Percentiles rank a stretch among this genome's conserved stretches.
Evolutionary conservation across 1,140 invertebrate species (phyloP).

Genomic region (Leguminivora glycinivorella): DNA sequence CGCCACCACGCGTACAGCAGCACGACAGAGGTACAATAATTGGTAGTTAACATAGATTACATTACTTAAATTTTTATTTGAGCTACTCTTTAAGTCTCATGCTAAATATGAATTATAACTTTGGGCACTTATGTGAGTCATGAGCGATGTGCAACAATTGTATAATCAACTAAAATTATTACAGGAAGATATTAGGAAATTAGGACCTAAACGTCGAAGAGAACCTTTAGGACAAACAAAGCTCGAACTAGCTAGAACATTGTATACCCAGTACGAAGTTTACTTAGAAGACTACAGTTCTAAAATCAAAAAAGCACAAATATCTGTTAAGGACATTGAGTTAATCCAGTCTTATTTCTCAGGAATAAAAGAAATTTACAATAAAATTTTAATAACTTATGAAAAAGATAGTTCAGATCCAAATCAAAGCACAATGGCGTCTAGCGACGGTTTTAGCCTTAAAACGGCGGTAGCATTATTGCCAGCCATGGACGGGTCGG

Average conservation of each 20-base stretch:
- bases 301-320: not conserved
- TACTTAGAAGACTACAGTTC: too few species aligned
- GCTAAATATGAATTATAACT: too few species aligned
- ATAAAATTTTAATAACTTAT: not conserved
- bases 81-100: too few species aligned
- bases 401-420: not conserved
- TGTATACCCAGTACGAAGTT: too few species aligned
- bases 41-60: too few species aligned
- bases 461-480: conserved; percentile 14
- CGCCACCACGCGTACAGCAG: too few species aligned
- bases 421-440: not conserved
- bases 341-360: not conserved
- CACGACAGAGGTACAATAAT: too few species aligned
- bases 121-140: too few species aligned
- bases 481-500: not conserved
- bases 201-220: not conserved
- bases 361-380: not conserved
- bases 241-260: too few species aligned
- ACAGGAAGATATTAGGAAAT: not conserved
- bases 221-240: not conserved
- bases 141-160: not conserved
- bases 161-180: not conserved
- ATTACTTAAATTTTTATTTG: too few species aligned
- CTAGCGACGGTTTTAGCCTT: not conserved
- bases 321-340: not conserved